Conservation (phyloP, 2,113 vertebrate genomes). For the Oreochromis aureus region DNA sequence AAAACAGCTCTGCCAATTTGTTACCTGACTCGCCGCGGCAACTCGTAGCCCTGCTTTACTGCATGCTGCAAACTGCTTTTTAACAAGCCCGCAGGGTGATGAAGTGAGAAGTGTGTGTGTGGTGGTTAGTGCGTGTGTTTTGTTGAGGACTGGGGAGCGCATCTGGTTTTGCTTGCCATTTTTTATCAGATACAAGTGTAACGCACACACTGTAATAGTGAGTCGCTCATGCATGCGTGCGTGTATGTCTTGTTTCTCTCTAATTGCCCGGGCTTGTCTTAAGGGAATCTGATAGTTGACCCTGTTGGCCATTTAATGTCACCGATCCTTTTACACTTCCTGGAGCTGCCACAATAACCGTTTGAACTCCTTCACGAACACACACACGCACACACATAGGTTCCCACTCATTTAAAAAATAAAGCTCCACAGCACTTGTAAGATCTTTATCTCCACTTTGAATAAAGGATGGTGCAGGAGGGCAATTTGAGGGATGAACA, state of each 20-base stretch:
- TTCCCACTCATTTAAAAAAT: not conserved
- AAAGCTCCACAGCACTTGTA: not conserved
- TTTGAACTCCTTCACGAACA: not conserved
- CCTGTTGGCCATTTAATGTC: constrained; percentile 35
- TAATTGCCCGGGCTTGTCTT: constrained; percentile 36
- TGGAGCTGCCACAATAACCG: constrained; percentile 34
- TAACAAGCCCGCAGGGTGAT: constrained; percentile 56
- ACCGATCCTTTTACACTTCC: constrained; percentile 54
- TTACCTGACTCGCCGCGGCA: constrained; percentile 47
- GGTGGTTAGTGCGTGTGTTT: not conserved
- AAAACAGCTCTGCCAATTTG: constrained; percentile 48
- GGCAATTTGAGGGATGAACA: constrained; percentile 1
- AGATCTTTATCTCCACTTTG: constrained; percentile 16
- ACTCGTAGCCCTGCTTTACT: constrained; percentile 26
- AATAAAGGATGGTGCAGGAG: not conserved
- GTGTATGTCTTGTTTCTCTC: constrained; percentile 1
- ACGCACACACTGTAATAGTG: not conserved
- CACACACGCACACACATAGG: not conserved
- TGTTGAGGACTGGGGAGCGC: not conserved
- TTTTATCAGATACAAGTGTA: not conserved
- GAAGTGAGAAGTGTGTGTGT: constrained; percentile 55
- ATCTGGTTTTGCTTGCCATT: not conserved
- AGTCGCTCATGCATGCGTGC: not conserved
- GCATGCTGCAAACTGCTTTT: constrained; percentile 48
- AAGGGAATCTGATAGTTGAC: constrained; percentile 45